Conservation (phyloP, 2,888 invertebrate species). For the Belgica antarctica region DNA sequence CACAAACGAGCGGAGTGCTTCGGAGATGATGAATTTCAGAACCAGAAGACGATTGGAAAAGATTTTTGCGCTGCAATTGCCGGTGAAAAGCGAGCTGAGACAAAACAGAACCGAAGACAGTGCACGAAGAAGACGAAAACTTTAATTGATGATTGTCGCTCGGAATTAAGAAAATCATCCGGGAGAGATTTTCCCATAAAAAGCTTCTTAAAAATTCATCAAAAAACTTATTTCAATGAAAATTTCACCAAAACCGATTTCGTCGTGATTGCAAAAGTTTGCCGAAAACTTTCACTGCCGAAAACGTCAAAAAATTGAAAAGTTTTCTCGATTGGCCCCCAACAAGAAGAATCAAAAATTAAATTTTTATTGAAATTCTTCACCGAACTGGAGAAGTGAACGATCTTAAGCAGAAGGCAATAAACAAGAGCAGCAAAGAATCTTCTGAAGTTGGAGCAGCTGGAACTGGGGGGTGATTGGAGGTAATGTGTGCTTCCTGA, state of each 20-base stretch:
- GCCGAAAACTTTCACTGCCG: slow-evolving; percentile 6
- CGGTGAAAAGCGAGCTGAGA: slow-evolving; percentile 3
- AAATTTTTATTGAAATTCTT: slow-evolving; percentile 15
- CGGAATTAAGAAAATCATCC: not conserved
- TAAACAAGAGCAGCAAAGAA: slow-evolving; percentile 34
- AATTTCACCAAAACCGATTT: not conserved
- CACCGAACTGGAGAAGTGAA: not conserved
- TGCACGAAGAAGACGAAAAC: not conserved
- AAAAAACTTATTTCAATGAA: not conserved
- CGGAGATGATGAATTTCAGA: slow-evolving; percentile 4
- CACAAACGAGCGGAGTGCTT: not conserved
- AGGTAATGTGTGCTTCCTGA: too few relatives aligned
- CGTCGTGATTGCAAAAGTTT: slow-evolving; percentile 10
- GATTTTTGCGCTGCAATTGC: not conserved
- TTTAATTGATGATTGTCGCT: not conserved
- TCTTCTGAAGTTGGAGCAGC: not conserved
- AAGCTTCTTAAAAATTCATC: not conserved
- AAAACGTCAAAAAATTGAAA: not conserved
- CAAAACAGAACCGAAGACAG: not conserved
- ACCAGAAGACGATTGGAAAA: too few relatives aligned
- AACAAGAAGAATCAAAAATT: slow-evolving; percentile 12
- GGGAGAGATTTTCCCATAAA: not conserved
- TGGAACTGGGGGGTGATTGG: too few relatives aligned
- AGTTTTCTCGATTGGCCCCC: slow-evolving; percentile 12
- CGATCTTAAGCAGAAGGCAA: slow-evolving; percentile 31